A percentile compares a stretch with the other conserved stretches of the same genome.
These are phyloP conservation scores for Drosophila mauritiana DNA, from an alignment of 1,140 invertebrate species.

Conservation along the genomic window DNA sequence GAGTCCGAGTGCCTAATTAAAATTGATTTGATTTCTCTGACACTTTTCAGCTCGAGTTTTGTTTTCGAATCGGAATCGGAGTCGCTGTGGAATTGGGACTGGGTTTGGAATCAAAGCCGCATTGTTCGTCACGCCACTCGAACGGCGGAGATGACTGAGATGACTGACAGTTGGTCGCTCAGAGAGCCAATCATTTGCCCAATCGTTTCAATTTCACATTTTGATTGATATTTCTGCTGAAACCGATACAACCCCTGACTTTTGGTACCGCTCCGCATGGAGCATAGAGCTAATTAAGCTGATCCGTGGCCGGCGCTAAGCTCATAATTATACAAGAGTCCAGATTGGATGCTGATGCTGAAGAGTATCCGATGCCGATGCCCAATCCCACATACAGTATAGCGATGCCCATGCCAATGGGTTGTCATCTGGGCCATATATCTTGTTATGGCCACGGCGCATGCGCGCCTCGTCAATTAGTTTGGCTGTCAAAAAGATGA, in stretches of 20 bases:
- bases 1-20: slow-evolving; percentile 72
- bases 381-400: slow-evolving; percentile 2
- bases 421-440: slow-evolving; percentile 80
- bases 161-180: slow-evolving; percentile 44
- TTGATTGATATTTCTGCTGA: slow-evolving; percentile 82
- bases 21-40: slow-evolving; percentile 83
- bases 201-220: slow-evolving; percentile 83
- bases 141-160: slow-evolving; percentile 3
- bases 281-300: slow-evolving; percentile 73
- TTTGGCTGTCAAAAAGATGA: slow-evolving; percentile 84
- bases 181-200: slow-evolving; percentile 59
- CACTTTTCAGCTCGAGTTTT: slow-evolving; percentile 62
- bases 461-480: slow-evolving; percentile 83
- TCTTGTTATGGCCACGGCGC: slow-evolving; percentile 76
- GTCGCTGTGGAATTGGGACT: background rate
- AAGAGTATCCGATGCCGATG: slow-evolving; percentile 34
- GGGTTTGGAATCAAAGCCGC: slow-evolving; percentile 72
- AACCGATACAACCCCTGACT: slow-evolving; percentile 59
- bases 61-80: slow-evolving; percentile 9
- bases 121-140: slow-evolving; percentile 77
- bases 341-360: slow-evolving; percentile 19
- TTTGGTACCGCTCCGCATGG: slow-evolving; percentile 30
- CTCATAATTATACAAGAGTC: slow-evolving; percentile 80
- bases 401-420: slow-evolving; percentile 35
- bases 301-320: slow-evolving; percentile 71